Base-by-base conservation (phyloP, 1,140 invertebrate species). In the Trachelipus rathkii region DNA sequence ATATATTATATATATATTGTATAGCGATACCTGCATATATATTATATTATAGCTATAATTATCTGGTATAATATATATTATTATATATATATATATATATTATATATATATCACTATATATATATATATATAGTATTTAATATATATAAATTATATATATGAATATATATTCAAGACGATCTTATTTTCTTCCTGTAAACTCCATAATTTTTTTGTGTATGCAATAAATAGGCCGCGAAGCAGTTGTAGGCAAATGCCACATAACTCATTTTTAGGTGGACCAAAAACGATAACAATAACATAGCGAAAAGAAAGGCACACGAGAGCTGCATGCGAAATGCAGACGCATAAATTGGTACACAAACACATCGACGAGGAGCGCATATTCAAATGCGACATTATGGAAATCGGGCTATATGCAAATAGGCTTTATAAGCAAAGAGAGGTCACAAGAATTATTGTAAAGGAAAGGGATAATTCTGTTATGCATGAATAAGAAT, bases 241-340 rank as follows among this genome's bases (percentile, higher is more conserved):
- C 50, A 60, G 19, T 60, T 60, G 11, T 15, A 19, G 19, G 50
- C 50, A 15, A 60, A 60, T 13, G 11, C 50, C 50, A 19, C 19
- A 60, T 60, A 60, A 60, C 50, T 19, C 50, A 60, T 60, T 60
- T 60, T 60, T 13, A 19, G 11, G 50, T 60, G 50, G 11, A 15
- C 11, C 50, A 19, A 60, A 13, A 60, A 8, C 50, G 50, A 19
- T 19, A 19, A 60, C 50, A 60, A 60, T 60, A 60, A 60, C 50
- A 60, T 60, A 8, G 11, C 11, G 50, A 60, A 19, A 60, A 60
- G 50, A 15, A 13, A 60, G 11, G 19, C 50, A 8, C 50, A 19
- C 50, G 50, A 60, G 50, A 60, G 11, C 50, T 60, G 50, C 50
- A 60, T 60, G 50, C 50, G 50, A 60, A 60, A 60, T 60, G 50